Evolutionary conservation across 2,113 vertebrate genomes (phyloP), one percentile per base, ranked within the genome.

Genomic region (Pica pica): DNA sequence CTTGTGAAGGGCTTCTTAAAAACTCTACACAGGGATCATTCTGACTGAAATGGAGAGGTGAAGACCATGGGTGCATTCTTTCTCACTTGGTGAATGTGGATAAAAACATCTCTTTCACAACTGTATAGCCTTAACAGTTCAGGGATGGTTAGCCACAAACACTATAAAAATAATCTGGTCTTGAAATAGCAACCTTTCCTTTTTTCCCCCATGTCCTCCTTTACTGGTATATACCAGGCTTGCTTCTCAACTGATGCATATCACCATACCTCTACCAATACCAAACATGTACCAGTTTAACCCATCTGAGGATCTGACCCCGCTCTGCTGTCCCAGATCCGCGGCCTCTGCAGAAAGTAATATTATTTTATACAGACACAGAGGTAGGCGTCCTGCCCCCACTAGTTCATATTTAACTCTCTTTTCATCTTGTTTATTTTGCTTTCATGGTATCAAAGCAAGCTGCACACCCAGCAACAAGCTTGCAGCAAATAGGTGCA

Each of bases 371-470:
- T 35, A 56, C 31, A 77, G 42, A 74, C 46, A 70, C 14, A 92
- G 46, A 59, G 28, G 78, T 88, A 81, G 90, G 76, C 4, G 2
- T 90, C 57, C 84, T 94, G 81, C 73, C 35, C 63, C 67, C 79
- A 80, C 71, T 65, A 69, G 75, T 46, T 90, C 85, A 70, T 85
- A 94, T 82, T 96, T 95, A 94, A 93, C 61, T 87, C 56, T 65
- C 70, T 87, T 85, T 82, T 85, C 30, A 53, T 90, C 70, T 78
- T 76, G 37, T 90, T 94, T 92, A 77, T 89, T 93, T 94, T 92
- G 68, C 30, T 55, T 83, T 93, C 71, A 35, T 0, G 10, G 42
- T 47, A 73, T 60, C 37, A 93, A 91, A 93, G 70, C 59, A 87
- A 92, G 59, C 46, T 74, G 59, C 53, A 74, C 31, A 60, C 22